These are phyloP conservation scores for Drosophila acutilabella DNA, from an alignment of 2,888 invertebrate species.

Conservation along the genomic window DNA sequence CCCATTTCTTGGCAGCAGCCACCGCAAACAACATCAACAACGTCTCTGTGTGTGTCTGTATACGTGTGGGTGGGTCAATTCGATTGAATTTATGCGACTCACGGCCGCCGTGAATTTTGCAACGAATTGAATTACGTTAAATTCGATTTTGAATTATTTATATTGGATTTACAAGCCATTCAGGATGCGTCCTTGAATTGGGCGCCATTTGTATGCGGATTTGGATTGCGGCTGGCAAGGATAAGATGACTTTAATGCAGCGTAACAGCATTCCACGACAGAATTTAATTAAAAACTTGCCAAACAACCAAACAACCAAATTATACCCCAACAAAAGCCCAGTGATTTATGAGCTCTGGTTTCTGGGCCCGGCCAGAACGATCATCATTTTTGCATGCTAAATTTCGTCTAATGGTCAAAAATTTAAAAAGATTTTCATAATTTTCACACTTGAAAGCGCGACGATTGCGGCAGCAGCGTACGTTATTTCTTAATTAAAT, in stretches of 20 bases:
- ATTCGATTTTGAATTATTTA: constrained; percentile 68
- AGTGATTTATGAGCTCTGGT: constrained; percentile 49
- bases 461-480: constrained; percentile 47
- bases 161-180: constrained; percentile 50
- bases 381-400: constrained; percentile 49
- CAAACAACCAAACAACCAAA: no score
- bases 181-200: constrained; percentile 47
- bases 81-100: constrained; percentile 65
- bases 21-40: constrained; percentile 14
- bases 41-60: background rate
- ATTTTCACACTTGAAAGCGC: constrained; percentile 77
- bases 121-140: constrained; percentile 61
- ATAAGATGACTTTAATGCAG: constrained; percentile 42
- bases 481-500: constrained; percentile 78
- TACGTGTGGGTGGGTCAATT: constrained; percentile 61
- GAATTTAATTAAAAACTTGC: constrained; percentile 69
- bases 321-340: constrained; percentile 17
- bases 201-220: constrained; percentile 25
- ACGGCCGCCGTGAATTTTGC: constrained; percentile 52
- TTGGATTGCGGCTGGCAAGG: background rate
- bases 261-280: constrained; percentile 44
- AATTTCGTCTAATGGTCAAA: constrained; percentile 53
- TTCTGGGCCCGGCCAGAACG: constrained; percentile 1
- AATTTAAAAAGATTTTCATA: constrained; percentile 68
- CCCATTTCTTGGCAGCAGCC: constrained; percentile 56